Percentiles rank a stretch among this genome's conserved stretches.
Evolutionary conservation across 2,888 invertebrate genomes (phyloP).

Genomic region (Hemistola chrysoprasaria): DNA sequence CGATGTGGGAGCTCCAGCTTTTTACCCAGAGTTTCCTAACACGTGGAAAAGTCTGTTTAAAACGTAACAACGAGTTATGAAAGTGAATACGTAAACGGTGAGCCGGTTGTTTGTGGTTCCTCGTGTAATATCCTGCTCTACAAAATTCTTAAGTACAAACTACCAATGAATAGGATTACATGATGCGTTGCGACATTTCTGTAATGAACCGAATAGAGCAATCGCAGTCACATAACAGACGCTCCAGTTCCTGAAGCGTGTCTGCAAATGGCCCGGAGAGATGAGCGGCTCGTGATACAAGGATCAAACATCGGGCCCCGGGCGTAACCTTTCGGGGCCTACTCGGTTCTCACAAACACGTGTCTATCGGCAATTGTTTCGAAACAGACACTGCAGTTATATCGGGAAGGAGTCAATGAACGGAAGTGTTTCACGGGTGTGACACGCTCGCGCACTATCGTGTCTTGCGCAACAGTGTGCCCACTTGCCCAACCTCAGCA

Average conservation of each 20-base stretch:
- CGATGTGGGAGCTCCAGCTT: conserved; percentile 72
- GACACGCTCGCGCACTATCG: conserved; percentile 75
- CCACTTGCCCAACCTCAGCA: conserved; percentile 66
- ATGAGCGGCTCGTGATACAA: conserved; percentile 44
- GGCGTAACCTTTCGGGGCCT: conserved; percentile 32
- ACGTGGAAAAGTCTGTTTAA: conserved; percentile 67
- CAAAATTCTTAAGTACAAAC: conserved; percentile 51
- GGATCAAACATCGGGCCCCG: conserved; percentile 9
- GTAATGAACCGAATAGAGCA: conserved; percentile 14
- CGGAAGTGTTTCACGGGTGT: conserved; percentile 79
- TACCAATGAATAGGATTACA: conserved; percentile 35
- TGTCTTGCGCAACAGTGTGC: conserved; percentile 66
- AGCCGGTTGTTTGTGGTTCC: conserved; percentile 53
- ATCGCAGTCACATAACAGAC: conserved; percentile 33
- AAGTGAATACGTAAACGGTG: conserved; percentile 69
- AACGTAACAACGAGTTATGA: conserved; percentile 78
- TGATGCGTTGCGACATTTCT: conserved; percentile 42
- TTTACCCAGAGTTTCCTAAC: conserved; percentile 72
- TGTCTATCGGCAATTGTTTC: conserved; percentile 63
- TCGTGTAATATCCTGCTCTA: conserved; percentile 62
- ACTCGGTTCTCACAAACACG: conserved; percentile 49
- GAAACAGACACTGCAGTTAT: conserved; percentile 68
- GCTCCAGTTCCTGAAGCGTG: conserved; percentile 43
- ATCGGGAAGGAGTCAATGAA: conserved; percentile 81
- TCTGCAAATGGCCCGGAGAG: conserved; percentile 54